These are phyloP conservation scores for Drosophila imparisetae DNA, from an alignment of 2,888 invertebrate species.

Conservation along the genomic window DNA sequence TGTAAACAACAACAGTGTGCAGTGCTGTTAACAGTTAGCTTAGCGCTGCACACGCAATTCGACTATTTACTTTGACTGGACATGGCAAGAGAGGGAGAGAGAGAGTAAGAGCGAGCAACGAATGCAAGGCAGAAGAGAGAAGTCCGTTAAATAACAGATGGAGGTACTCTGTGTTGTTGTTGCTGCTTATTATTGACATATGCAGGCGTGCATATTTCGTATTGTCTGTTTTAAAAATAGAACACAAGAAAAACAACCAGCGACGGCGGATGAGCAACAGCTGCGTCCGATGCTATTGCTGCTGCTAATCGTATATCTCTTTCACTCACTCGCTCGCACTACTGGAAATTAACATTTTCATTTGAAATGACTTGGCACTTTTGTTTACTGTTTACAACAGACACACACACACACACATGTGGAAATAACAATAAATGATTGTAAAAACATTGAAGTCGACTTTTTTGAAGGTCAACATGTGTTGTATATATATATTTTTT, in stretches of 20 bases:
- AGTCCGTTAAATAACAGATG: not conserved
- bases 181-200: conserved; percentile 18
- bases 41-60: conserved; percentile 13
- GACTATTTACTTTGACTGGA: conserved; percentile 1
- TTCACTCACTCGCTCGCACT: not conserved
- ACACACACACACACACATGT: not conserved
- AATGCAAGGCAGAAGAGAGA: not conserved
- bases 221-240: conserved; percentile 8
- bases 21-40: conserved; percentile 20
- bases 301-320: not conserved
- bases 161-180: conserved; percentile 4
- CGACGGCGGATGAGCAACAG: conserved; percentile 5
- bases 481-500: conserved; percentile 12
- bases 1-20: conserved; percentile 38
- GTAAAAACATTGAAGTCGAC: conserved; percentile 23
- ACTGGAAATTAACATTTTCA: conserved; percentile 9
- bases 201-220: conserved; percentile 16
- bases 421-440: conserved; percentile 2
- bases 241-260: conserved; percentile 1
- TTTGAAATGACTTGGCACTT: conserved; percentile 11
- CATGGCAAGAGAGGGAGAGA: not conserved
- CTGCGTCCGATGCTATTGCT: conserved; percentile 1
- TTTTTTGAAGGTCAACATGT: conserved; percentile 66
- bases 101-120: not conserved
- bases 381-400: conserved; percentile 3